Percentiles rank a stretch among this genome's conserved stretches.
phyloP scores from a whole-genome alignment of 2,113 vertebrate genomes.

The Acanthisitta chloris region DNA sequence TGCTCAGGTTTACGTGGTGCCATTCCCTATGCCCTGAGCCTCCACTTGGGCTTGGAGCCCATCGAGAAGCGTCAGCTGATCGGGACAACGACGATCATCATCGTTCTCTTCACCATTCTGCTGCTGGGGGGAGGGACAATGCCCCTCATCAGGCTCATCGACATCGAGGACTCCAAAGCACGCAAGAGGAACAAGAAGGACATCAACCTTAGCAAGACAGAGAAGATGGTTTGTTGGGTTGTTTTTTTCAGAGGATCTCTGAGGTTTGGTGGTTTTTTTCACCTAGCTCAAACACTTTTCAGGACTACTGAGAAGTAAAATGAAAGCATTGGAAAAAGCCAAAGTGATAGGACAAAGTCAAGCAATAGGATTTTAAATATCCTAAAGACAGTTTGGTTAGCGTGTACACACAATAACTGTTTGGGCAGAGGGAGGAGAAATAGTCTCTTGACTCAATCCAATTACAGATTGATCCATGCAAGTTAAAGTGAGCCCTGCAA shows the following conservation, averaged over 20 bases:
- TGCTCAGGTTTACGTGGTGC: constrained; percentile 88
- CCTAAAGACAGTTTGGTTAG: not conserved
- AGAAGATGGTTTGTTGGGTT: constrained; percentile 88
- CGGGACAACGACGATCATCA: constrained; percentile 96
- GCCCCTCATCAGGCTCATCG: constrained; percentile 94
- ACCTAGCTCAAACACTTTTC: not conserved
- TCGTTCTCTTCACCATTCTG: constrained; percentile 95
- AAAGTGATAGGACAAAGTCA: not conserved
- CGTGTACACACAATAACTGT: not conserved
- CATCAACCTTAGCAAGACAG: constrained; percentile 94
- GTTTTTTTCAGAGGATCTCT: not conserved
- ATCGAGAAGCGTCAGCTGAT: constrained; percentile 96
- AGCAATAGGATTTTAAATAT: not conserved
- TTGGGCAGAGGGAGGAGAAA: not conserved
- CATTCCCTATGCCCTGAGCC: constrained; percentile 95
- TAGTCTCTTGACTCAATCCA: not conserved
- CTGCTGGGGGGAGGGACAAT: constrained; percentile 93
- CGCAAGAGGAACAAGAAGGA: constrained; percentile 90
- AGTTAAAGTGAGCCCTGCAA: not conserved
- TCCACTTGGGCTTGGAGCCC: constrained; percentile 93
- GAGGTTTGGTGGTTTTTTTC: not conserved
- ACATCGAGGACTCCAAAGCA: constrained; percentile 90
- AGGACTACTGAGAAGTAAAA: not conserved
- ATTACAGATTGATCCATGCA: not conserved
- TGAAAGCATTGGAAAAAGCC: not conserved